Base-by-base conservation (phyloP, 2,888 invertebrate genomes). In the Cosmia trapezina region DNA sequence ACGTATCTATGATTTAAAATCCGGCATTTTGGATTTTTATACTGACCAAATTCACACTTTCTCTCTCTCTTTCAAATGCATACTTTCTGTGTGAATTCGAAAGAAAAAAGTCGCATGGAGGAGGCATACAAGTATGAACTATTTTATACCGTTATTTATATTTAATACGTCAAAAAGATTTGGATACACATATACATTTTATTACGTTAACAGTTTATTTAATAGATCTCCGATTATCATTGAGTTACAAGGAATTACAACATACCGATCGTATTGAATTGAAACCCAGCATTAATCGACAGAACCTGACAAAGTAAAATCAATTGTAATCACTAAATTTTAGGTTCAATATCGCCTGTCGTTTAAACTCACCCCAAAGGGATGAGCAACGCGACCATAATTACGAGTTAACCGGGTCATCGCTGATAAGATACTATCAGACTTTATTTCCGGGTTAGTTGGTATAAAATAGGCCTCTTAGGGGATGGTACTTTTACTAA, bases 351-450 rank as follows among this genome's bases (percentile, higher is more conserved):
- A 64, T 70, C 22, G 70, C 5, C 14, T 70, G 59, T n/a, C 37
- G 64, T 59, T 41, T 41, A n/a, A 22, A 37, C 6, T 33, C 14
- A 47, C 47, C 69, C n/a, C 14, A 67, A 62, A 61, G 28, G 82
- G 66, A 70, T 67, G 67, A 77, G 56, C 70, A 70, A 37, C 47
- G 19, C 57, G 33, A 57, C 65, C 43, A 64, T 70, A 78, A 82
- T 73, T 72, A 73, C 73, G 49, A 64, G 69, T 41, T 54, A 66
- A 73, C 69, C 59, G 62, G 81, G 79, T 77, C 81, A 81, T 81
- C 70, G 33, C 70, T 70, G 79, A 76, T 81, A 81, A 81, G 63
- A 77, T 57, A 41, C 19, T 63, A 67, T 70, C 81, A 53, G 28
- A 11, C 54, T 43, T 28, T 64, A 67, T 67, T 45, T 49, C 64